Conservation (phyloP, 2,113 vertebrate genomes). For the Zootoca vivipara region DNA sequence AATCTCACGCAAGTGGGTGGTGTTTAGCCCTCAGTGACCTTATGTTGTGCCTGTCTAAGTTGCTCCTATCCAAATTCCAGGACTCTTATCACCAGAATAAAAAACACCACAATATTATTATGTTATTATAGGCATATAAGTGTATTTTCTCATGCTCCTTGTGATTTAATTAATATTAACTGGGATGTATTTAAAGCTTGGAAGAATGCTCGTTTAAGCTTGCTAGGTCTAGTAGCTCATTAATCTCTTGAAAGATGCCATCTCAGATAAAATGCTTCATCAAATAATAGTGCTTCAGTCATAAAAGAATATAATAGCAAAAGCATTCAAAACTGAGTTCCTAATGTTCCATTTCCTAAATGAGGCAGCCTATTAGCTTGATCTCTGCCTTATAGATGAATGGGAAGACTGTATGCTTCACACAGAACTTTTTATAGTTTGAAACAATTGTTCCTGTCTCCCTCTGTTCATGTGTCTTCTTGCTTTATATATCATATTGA, state of each 20-base stretch:
- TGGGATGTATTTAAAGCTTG: conserved; percentile 57
- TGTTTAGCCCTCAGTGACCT: neutral
- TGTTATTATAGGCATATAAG: neutral
- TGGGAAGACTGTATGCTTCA: conserved; percentile 5
- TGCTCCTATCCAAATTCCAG: no score
- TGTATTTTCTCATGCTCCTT: conserved; percentile 34
- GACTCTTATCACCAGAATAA: neutral
- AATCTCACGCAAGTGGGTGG: neutral
- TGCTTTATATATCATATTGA: conserved; percentile 25
- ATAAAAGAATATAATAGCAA: conserved; percentile 47
- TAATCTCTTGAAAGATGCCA: conserved; percentile 48
- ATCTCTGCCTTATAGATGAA: conserved; percentile 33
- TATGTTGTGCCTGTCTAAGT: neutral
- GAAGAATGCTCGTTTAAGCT: conserved; percentile 66
- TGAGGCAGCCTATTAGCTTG: conserved; percentile 30
- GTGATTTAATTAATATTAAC: conserved; percentile 61
- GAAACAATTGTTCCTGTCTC: neutral
- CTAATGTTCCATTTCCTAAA: conserved; percentile 44
- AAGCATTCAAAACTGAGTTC: conserved; percentile 32
- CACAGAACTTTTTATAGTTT: neutral
- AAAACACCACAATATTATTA: neutral
- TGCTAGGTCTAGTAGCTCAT: conserved; percentile 56
- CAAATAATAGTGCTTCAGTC: conserved; percentile 55
- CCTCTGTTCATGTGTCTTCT: neutral
- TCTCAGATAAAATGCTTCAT: conserved; percentile 65